Conservation (phyloP, 2,113 vertebrate genomes). For the Menura novaehollandiae region DNA sequence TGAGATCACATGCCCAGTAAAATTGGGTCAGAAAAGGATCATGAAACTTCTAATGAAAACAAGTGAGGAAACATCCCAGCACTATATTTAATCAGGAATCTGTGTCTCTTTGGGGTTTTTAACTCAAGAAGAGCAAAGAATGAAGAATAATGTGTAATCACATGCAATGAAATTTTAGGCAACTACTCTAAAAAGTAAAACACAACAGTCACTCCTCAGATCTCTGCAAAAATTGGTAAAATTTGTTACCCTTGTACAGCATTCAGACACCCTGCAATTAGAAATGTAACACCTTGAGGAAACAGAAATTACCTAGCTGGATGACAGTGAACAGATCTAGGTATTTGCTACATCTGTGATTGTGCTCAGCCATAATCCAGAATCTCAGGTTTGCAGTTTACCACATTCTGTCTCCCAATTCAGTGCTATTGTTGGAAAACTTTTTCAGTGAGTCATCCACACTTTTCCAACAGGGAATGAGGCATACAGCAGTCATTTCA, state of each 20-base stretch:
- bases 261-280: not conserved
- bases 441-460: not conserved
- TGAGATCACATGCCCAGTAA: not conserved
- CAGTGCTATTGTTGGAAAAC: not conserved
- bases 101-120: not conserved
- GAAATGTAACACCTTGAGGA: not conserved
- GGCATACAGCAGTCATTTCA: not conserved
- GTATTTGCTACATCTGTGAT: not conserved
- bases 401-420: not conserved
- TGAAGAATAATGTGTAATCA: not conserved
- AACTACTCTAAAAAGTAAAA: not conserved
- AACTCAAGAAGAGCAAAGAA: not conserved
- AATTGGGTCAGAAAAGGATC: not conserved
- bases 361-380: not conserved
- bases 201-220: not conserved
- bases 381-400: not conserved
- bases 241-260: not conserved
- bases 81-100: not conserved
- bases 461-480: not conserved
- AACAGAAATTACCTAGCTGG: not conserved
- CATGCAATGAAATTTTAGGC: not conserved
- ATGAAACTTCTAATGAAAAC: not conserved
- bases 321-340: not conserved
- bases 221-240: not conserved
- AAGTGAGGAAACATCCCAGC: not conserved